Base-by-base conservation (phyloP, 2,797 vertebrate genomes). In the Malacoctenus gilli region DNA sequence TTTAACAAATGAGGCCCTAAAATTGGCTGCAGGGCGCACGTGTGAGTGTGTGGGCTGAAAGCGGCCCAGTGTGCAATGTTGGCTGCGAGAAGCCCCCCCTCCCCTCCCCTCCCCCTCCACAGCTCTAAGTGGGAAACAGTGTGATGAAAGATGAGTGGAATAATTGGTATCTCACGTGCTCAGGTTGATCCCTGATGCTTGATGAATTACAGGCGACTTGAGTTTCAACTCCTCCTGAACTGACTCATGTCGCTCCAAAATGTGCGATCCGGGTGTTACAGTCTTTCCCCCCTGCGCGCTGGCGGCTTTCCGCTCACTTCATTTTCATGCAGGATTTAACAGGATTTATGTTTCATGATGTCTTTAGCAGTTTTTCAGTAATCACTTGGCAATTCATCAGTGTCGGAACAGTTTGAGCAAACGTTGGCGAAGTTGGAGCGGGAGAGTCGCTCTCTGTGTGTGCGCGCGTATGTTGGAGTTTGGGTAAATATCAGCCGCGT, bases 321-420 rank as follows among this genome's bases (percentile, higher is more conserved):
- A 23, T 37, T 55, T 40, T 64, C 36, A 34, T 60, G 43, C 72
- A 68, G 51, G 55, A 46, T 75, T 75, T 48, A 75, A 61, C 43
- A 68, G 66, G 50, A 72, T 80, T 68, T 46, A 64, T 56, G 61
- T 72, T 67, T 56, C 58, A 75, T 49, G 48, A 59, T 71, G 30
- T 50, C 66, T 64, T 47, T 8, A 25, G 51, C 53, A 31, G 19
- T 38, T 62, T 54, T 62, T 56, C 40, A 56, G 46, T 39, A 46
- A 53, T 61, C 16, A 16, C 42, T 55, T 67, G 57, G 35, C 54
- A 62, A 25, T 14, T 38, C 58, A 46, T 43, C 19, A 34, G 38
- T 48, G 20, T 39, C 1, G n/a, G 6, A 59, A 23, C 50, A 36
- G 43, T 51, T 38, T 59, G 53, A 61, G 55, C 56, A 59, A 61